Percentiles rank a stretch among this genome's conserved stretches.
phyloP scores from a whole-genome alignment of 2,113 vertebrate species.

The Rhadina sibilatrix region DNA sequence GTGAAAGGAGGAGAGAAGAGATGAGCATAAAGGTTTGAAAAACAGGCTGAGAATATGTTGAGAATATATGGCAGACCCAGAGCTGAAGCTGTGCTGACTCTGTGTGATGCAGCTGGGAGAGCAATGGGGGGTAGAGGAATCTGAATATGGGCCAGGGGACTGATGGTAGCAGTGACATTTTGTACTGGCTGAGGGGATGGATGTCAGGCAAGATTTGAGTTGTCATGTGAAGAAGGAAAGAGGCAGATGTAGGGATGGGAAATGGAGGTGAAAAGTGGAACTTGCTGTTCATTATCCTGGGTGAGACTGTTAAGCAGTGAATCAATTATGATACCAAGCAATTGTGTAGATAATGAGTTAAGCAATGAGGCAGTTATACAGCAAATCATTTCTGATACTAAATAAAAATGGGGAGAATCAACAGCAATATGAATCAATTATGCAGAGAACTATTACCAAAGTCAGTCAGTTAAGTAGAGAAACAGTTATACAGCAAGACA shows the following conservation, averaged over 20 bases:
- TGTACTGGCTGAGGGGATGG: background rate
- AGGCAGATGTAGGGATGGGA: background rate
- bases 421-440: slow-evolving; percentile 59
- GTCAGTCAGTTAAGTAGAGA: slow-evolving; percentile 14
- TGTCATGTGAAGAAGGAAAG: background rate
- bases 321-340: slow-evolving; percentile 33
- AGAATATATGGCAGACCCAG: fast-evolving
- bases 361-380: slow-evolving; percentile 48
- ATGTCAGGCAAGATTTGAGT: background rate
- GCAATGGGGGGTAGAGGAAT: background rate
- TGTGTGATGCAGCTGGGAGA: background rate
- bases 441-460: slow-evolving; percentile 31
- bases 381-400: slow-evolving; percentile 31
- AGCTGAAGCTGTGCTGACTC: background rate
- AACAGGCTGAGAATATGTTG: background rate
- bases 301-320: slow-evolving; percentile 15
- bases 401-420: slow-evolving; percentile 62
- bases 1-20: background rate
- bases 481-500: slow-evolving; percentile 23
- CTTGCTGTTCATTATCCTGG: slow-evolving; percentile 1
- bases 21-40: background rate
- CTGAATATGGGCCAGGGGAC: background rate
- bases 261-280: background rate
- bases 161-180: background rate
- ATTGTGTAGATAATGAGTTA: slow-evolving; percentile 55